Evolutionary conservation across 2,888 invertebrate species (phyloP), one percentile per base, ranked within the genome.

Genomic region (Heliconius charithonia): DNA sequence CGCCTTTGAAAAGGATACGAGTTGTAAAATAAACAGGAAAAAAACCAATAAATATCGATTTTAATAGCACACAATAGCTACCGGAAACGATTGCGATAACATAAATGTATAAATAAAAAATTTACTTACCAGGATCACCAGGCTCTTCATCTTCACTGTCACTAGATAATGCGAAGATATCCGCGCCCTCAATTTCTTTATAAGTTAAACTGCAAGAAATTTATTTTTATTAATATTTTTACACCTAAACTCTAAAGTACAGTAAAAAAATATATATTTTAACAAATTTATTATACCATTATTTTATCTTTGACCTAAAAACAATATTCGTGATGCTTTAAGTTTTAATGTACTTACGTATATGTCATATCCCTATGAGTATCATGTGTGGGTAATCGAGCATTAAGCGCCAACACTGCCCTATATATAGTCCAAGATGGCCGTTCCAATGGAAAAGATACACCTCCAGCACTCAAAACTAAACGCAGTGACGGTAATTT

Each of bases 291-390:
- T 51, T 51, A 51, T 12, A 12, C 0, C 9, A 37, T 22, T 19
- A 32, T 12, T 32, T 66, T 66, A 32, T 12, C 2, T n/a, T 22
- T 63, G 12, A 16, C 27, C 32, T n/a, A 66, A 22, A 32, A 22
- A 12, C n/a, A 25, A 67, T 29, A n/a, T 37, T 41, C 13, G 12
- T n/a, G 3, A n/a, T 22, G n/a, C n/a, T 19, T 41, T 16, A 51
- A 77, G 10, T 22, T 9, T 56, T 19, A 22, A 29, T 16, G 27
- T 75, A 92, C 96, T 96, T 89, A 97, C 97, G 98, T 98, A 92
- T 99, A 99, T 10, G 98, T 99, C 70, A 99, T 98, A 90, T 99
- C 99, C 51, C 98, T 96, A 84, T 98, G 96, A 90, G 98, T 97
- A 87, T 98, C 98, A 86, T 97, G 96, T 83, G 97, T 96, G 72